Evolutionary conservation across 2,797 vertebrate species (phyloP), one percentile per base, ranked within the genome.

Genomic region (Carapus acus): DNA sequence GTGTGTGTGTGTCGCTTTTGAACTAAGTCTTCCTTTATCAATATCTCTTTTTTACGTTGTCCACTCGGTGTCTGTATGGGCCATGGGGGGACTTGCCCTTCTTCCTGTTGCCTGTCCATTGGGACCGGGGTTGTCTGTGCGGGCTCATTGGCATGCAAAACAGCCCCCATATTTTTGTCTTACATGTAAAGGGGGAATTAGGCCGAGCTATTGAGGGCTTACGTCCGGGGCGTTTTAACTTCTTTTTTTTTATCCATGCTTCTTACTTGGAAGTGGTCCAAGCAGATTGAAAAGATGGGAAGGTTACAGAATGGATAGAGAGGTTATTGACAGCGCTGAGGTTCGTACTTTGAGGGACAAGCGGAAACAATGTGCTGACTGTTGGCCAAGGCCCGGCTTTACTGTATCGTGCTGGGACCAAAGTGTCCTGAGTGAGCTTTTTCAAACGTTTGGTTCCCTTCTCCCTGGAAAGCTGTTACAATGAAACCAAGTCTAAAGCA

Each of bases 331-430:
- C 65, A 79, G 80, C 78, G 67, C 80, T 80, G 77, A 75, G 33
- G 55, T 83, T 56, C 65, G 70, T 79, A 75, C 74, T 88, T 87
- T 84, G 85, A 90, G 84, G 84, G 87, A 87, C 86, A 85, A 84
- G 82, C 71, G 81, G 83, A 86, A 89, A 92, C 88, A 91, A 90
- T 89, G 81, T 81, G 18, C 83, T 82, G 83, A 86, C 90, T 92
- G 87, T 94, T 90, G 83, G 86, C 81, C 79, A 49, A 60, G 76
- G 81, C 76, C 75, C 74, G 71, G 70, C 80, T 86, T 80, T 81
- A 81, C 83, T 85, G 82, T 87, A 77, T 81, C 84, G 83, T 81
- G 78, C 67, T 70, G 82, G 69, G 82, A 86, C 87, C 88, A 82
- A 84, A 88, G 88, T 90, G 87, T 86, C 85, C 80, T 86, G 83